These are phyloP conservation scores for Morone chrysops DNA, from an alignment of 2,113 vertebrate genomes.

Conservation along the genomic window DNA sequence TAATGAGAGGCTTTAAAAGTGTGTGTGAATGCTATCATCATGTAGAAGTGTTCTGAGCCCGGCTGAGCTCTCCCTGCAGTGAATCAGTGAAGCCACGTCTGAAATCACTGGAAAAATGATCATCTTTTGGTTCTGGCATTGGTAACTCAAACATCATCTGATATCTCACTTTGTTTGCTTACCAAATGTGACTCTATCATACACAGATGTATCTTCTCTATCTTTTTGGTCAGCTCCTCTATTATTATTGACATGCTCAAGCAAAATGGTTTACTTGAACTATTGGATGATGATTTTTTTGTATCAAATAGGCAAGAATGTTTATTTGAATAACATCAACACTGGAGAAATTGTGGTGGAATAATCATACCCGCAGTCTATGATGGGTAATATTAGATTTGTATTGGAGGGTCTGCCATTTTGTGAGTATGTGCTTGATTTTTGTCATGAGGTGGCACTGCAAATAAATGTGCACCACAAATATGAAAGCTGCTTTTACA, in stretches of 20 bases:
- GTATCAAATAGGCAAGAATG: conserved; percentile 8
- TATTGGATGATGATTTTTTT: conserved; percentile 33
- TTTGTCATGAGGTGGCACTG: no score
- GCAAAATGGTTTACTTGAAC: conserved; percentile 23
- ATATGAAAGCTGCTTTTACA: neutral
- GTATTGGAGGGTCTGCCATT: neutral
- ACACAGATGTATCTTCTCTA: conserved; percentile 45
- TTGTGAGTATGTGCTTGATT: neutral
- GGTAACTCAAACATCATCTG: conserved; percentile 46
- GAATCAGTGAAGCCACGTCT: conserved; percentile 41
- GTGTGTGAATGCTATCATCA: conserved; percentile 29
- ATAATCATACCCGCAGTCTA: conserved; percentile 10
- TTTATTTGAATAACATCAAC: conserved; percentile 26
- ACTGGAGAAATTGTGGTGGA: conserved; percentile 17
- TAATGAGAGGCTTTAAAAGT: conserved; percentile 44
- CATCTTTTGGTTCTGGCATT: conserved; percentile 49
- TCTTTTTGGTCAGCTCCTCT: conserved; percentile 35
- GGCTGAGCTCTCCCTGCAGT: conserved; percentile 24
- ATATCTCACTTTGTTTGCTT: conserved; percentile 65
- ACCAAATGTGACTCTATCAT: conserved; percentile 58
- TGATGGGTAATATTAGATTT: conserved; percentile 28
- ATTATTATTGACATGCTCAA: conserved; percentile 23
- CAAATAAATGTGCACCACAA: neutral
- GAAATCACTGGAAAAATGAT: conserved; percentile 67
- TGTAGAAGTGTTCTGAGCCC: conserved; percentile 8